Percentiles rank a stretch among this genome's conserved stretches.
Evolutionary conservation across 2,888 invertebrate species (phyloP).

Genomic region (Cinara cedri): DNA sequence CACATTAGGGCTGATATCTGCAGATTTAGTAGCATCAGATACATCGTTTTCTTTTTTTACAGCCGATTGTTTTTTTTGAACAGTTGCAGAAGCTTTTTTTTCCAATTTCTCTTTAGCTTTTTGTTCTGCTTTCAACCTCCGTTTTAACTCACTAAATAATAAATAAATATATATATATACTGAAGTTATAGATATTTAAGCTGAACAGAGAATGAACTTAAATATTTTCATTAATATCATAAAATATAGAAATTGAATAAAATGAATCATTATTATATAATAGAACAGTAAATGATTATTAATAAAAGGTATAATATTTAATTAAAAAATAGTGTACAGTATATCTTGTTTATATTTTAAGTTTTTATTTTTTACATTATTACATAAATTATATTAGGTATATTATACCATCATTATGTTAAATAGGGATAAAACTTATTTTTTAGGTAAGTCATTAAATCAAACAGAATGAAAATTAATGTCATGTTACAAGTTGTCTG

Average conservation of each 20-base stretch:
- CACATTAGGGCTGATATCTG: conserved; percentile 90
- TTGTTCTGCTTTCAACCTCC: conserved; percentile 88
- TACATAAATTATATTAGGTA: too few relatives aligned
- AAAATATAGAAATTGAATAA: background rate
- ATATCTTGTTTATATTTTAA: too few relatives aligned
- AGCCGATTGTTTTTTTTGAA: conserved; percentile 66
- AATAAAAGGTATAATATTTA: too few relatives aligned
- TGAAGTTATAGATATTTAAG: conserved; percentile 3
- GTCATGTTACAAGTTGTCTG: too few relatives aligned
- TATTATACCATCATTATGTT: too few relatives aligned
- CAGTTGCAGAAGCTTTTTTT: conserved; percentile 65
- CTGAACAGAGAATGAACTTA: conserved; percentile 50
- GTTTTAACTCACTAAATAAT: conserved; percentile 84
- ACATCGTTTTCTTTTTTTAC: conserved; percentile 61
- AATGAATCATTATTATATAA: too few relatives aligned
- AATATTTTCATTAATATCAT: background rate
- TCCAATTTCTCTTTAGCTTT: conserved; percentile 90
- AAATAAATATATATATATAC: conserved; percentile 29
- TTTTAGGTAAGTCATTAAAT: too few relatives aligned
- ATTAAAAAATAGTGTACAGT: too few relatives aligned
- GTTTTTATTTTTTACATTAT: too few relatives aligned
- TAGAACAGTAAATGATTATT: too few relatives aligned
- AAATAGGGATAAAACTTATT: too few relatives aligned
- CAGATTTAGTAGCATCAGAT: conserved; percentile 66
- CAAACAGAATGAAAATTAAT: too few relatives aligned